Base-by-base conservation (phyloP, 2,113 vertebrate species). In the Ceuthmochares aereus region DNA sequence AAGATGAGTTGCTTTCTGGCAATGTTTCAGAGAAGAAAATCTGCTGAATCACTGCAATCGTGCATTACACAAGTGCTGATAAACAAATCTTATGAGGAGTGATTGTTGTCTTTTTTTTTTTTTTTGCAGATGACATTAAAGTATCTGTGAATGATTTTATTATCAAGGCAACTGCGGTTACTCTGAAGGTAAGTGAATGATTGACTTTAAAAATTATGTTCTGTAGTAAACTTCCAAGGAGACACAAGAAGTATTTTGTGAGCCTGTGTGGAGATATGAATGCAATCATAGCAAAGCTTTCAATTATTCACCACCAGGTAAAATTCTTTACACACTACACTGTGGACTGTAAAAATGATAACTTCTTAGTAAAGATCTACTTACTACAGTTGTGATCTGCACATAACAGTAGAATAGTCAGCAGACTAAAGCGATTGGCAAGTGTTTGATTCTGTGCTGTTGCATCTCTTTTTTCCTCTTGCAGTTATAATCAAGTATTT, bases 131-230 rank as follows among this genome's bases (percentile, higher is more conserved):
- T 96, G 97, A 99, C 81, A 98, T 99, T 97, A 99, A 99, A 98
- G 98, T 99, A 47, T 99, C 99, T n/a, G 98, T 99, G 96, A 99
- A 99, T 89, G 99, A 99, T 95, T 99, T 99, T 97, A 99, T 99
- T 97, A 99, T 99, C 97, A 99, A 99, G 97, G 99, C 99, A 85
- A 98, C 98, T 80, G 99, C 99, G 85, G 98, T 99, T 82, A 98
- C 99, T 79, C 98, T 99, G 67, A 99, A 98, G 98, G 99, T 99
- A 98, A 99, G 99, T 98, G 90, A 54, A 47, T 51, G 79, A 81
- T 22, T 85, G 4, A 40, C 30, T 93, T 89, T 0, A 27, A 75
- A 89, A 55, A 47, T 30, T 1, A 9, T 11, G 5, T 34, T 52
- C 67, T 64, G 10, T 43, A 11, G 9, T 81, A 60, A 94, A 75